Conservation (phyloP, 2,113 vertebrate species). For the Agelaius tricolor region DNA sequence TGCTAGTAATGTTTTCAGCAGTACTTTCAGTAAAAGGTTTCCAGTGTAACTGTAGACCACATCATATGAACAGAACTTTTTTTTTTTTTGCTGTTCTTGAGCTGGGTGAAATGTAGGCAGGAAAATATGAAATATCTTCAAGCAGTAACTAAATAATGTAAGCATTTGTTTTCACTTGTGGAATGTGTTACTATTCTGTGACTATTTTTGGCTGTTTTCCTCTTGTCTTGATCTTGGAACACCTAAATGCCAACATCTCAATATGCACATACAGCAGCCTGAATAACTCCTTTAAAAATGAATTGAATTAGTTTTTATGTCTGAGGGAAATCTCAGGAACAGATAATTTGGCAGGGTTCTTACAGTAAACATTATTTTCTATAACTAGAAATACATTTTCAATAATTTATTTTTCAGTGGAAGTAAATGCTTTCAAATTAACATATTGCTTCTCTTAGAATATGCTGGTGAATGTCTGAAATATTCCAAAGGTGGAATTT, state of each 20-base stretch:
- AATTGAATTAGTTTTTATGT: slow-evolving; percentile 10
- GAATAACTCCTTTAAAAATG: background rate
- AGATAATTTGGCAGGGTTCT: slow-evolving; percentile 18
- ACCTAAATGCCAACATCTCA: background rate
- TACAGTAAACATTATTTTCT: background rate
- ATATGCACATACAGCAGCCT: background rate
- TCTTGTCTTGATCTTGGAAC: slow-evolving; percentile 34
- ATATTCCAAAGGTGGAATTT: slow-evolving; percentile 3
- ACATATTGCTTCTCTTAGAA: background rate
- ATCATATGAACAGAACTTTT: background rate
- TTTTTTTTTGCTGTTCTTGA: slow-evolving; percentile 35
- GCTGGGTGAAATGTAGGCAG: slow-evolving; percentile 30
- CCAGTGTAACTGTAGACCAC: background rate
- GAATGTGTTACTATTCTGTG: slow-evolving; percentile 38
- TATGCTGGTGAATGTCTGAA: background rate
- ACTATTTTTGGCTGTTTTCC: slow-evolving; percentile 31
- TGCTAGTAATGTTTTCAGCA: background rate
- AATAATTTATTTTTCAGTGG: background rate
- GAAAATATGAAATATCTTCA: slow-evolving; percentile 53
- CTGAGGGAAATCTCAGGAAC: background rate
- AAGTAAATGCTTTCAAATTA: background rate
- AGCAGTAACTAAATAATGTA: slow-evolving; percentile 57
- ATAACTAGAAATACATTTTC: background rate
- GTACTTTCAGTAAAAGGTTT: background rate
- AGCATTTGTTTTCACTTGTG: slow-evolving; percentile 38